Evolutionary conservation across 30 jellyfish, hydroid and myxozoan genomes (phyloP).

Genomic region (Chrysaora quinquecirrha): DNA sequence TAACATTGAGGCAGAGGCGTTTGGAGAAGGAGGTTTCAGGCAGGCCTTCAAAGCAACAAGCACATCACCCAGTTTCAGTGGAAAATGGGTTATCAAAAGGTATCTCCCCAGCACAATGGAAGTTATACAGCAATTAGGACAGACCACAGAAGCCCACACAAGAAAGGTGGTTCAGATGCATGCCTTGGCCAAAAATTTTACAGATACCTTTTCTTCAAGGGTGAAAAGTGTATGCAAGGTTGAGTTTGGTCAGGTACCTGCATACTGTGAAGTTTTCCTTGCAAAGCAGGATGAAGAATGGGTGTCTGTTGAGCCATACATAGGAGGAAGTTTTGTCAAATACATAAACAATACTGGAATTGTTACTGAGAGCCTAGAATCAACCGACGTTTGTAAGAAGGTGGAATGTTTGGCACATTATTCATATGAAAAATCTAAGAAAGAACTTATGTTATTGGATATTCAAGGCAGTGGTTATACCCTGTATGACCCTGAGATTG

Average conservation of each 20-base stretch:
- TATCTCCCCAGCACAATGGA: conserved; percentile 29
- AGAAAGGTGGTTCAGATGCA: conserved; percentile 46
- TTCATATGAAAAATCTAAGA: conserved; percentile 19
- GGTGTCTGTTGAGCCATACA: conserved; percentile 49
- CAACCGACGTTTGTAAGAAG: conserved; percentile 11
- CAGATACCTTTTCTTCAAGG: conserved; percentile 19
- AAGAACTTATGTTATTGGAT: conserved; percentile 44
- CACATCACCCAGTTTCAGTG: conserved; percentile 13
- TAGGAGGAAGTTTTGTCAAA: conserved; percentile 35
- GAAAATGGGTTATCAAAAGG: conserved; percentile 41
- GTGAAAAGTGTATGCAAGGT: conserved; percentile 21
- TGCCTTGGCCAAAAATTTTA: conserved; percentile 43
- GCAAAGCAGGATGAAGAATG: conserved; percentile 39
- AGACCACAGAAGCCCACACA: conserved; percentile 33
- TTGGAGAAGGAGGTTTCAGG: conserved; percentile 56
- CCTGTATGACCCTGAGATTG: conserved; percentile 50
- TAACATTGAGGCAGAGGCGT: conserved; percentile 39
- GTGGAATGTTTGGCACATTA: conserved; percentile 44
- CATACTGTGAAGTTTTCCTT: conserved; percentile 22
- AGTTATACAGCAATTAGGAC: conserved; percentile 11
- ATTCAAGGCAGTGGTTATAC: conserved; percentile 51
- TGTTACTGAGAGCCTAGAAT: neutral
- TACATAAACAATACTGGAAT: conserved; percentile 48
- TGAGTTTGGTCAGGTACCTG: conserved; percentile 42
- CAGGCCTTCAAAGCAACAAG: conserved; percentile 52